Evolutionary conservation across 2,888 invertebrate genomes (phyloP).

Genomic region (Acleris sparsana): DNA sequence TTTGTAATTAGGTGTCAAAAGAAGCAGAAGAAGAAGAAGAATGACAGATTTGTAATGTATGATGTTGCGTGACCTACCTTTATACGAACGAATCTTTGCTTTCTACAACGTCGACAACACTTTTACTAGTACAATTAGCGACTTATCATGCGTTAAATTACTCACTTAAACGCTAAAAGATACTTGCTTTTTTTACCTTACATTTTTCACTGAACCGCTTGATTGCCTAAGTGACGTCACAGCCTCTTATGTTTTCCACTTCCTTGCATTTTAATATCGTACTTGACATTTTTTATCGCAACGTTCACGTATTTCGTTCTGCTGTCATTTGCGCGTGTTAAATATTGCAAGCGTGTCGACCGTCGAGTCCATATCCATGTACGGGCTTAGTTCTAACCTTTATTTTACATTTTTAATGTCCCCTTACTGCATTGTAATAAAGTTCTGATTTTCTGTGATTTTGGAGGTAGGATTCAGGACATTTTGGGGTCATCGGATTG

Average conservation of each 20-base stretch:
- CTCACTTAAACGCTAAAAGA: slow-evolving; percentile 11
- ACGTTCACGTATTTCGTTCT: slow-evolving; percentile 14
- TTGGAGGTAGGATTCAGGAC: background rate
- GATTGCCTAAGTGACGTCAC: slow-evolving; percentile 19
- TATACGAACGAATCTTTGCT: background rate
- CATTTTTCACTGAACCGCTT: slow-evolving; percentile 23
- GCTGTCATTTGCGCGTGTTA: slow-evolving; percentile 13
- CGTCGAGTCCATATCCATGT: slow-evolving; percentile 25
- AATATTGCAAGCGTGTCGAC: slow-evolving; percentile 17
- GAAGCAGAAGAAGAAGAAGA: too few species aligned
- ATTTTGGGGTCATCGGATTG: background rate
- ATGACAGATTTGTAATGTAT: too few species aligned
- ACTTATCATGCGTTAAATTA: slow-evolving; percentile 32
- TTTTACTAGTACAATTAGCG: slow-evolving; percentile 21
- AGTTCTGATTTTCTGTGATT: slow-evolving; percentile 3
- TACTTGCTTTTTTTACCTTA: slow-evolving; percentile 22
- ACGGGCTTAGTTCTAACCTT: background rate
- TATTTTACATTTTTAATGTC: background rate
- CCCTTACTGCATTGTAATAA: slow-evolving; percentile 2
- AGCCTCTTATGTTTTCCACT: slow-evolving; percentile 7
- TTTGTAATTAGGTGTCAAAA: background rate
- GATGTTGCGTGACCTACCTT: slow-evolving; percentile 13
- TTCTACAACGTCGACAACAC: background rate
- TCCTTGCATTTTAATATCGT: slow-evolving; percentile 13
- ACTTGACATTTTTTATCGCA: slow-evolving; percentile 16